These are phyloP conservation scores for Mallateleia sp. DNA, from an alignment of 2,888 invertebrate species.

Conservation along the genomic window DNA sequence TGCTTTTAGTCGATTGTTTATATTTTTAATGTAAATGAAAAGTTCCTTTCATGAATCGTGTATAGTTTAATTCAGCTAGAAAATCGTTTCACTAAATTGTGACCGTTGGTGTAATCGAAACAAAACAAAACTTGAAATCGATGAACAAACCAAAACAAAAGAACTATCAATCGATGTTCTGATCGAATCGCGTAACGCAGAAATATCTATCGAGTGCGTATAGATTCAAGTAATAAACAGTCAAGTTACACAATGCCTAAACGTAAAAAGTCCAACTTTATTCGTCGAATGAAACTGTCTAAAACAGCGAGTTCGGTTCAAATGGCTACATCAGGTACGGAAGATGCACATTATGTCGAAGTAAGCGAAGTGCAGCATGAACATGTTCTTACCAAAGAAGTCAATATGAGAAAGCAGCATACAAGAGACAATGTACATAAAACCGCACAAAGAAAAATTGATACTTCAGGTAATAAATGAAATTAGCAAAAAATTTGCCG, in stretches of 20 bases:
- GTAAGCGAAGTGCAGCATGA: background rate
- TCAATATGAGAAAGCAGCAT: background rate
- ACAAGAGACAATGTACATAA: background rate
- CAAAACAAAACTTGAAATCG: no score
- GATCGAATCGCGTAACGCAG: background rate
- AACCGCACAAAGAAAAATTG: background rate
- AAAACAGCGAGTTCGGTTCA: background rate
- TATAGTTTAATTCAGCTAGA: no score
- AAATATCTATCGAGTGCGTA: background rate
- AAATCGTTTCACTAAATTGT: no score
- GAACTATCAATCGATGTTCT: no score
- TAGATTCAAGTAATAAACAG: background rate
- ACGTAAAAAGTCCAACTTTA: background rate
- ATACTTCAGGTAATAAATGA: background rate
- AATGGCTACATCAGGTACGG: background rate
- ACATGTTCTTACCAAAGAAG: background rate
- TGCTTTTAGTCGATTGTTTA: no score
- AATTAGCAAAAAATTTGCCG: slow-evolving; percentile 1
- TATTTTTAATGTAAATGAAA: no score
- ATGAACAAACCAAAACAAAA: no score
- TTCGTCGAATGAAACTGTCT: background rate
- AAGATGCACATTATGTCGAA: slow-evolving; percentile 10
- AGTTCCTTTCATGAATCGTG: no score
- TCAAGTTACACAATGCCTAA: slow-evolving; percentile 1
- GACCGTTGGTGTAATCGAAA: no score